Percentiles rank a stretch among this genome's conserved stretches.
These are phyloP conservation scores for Ganaspis sp. DNA, from an alignment of 1,140 invertebrate species.

Conservation along the genomic window DNA sequence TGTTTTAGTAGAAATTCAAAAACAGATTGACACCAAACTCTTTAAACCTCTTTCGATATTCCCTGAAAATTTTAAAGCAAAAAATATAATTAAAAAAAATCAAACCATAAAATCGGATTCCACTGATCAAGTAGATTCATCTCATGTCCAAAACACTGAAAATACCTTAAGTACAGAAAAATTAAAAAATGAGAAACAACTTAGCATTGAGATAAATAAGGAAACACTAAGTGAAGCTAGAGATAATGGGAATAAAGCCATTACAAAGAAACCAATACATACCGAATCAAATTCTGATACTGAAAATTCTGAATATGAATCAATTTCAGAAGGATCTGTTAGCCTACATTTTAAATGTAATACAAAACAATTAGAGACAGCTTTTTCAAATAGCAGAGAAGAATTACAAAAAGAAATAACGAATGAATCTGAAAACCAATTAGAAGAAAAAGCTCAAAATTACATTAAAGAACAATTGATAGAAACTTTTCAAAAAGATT, in stretches of 20 bases:
- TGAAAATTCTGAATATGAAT: slow-evolving; percentile 12
- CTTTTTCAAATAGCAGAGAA: slow-evolving; percentile 49
- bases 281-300: background rate
- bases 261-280: background rate
- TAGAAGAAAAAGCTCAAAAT: slow-evolving; percentile 50
- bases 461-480: slow-evolving; percentile 39
- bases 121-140: background rate
- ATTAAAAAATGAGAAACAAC: slow-evolving; percentile 30
- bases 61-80: background rate
- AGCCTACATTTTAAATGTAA: background rate
- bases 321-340: background rate
- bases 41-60: slow-evolving; percentile 42
- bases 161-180: background rate
- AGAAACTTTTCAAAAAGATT: slow-evolving; percentile 45
- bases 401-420: slow-evolving; percentile 60
- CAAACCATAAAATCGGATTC: background rate
- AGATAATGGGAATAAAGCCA: background rate
- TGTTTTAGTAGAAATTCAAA: slow-evolving; percentile 56
- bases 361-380: slow-evolving; percentile 55
- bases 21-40: slow-evolving; percentile 54
- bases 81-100: background rate
- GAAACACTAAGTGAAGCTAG: slow-evolving; percentile 23
- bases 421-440: slow-evolving; percentile 71
- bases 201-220: background rate
- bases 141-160: background rate